Conservation (phyloP, 2,113 vertebrate species). For the Sisor rabdophorus region DNA sequence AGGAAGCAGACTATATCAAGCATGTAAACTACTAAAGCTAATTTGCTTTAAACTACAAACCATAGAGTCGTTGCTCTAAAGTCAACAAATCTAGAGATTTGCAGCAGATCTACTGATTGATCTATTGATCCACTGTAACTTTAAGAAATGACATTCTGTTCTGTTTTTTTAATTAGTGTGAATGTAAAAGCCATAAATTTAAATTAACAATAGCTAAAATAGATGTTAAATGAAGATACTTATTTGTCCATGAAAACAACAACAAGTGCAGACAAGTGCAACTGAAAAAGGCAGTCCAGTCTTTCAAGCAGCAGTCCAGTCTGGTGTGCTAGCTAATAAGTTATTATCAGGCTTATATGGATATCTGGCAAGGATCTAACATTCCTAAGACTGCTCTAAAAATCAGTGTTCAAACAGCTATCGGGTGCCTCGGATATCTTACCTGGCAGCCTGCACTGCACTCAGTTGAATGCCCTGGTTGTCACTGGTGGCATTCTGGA, state of each 20-base stretch:
- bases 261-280: no score
- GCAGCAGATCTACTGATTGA: not conserved
- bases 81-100: not conserved
- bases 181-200: no score
- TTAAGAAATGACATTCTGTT: no score
- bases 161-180: no score
- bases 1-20: constrained; percentile 1
- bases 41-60: not conserved
- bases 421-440: constrained; percentile 41
- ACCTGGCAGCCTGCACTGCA: constrained; percentile 98
- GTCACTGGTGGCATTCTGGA: constrained; percentile 96
- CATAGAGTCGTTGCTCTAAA: not conserved
- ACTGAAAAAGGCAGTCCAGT: no score
- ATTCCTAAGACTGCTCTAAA: not conserved
- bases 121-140: no score
- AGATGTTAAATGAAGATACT: no score
- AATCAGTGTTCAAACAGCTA: not conserved
- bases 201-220: not conserved
- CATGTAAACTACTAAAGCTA: not conserved
- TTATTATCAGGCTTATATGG: not conserved
- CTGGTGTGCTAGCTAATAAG: not conserved
- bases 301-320: no score
- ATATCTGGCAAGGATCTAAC: not conserved
- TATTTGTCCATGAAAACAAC: no score
- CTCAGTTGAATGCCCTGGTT: constrained; percentile 97